phyloP scores from a whole-genome alignment of 2,797 vertebrate species.

The Calcarius lapponicus region DNA sequence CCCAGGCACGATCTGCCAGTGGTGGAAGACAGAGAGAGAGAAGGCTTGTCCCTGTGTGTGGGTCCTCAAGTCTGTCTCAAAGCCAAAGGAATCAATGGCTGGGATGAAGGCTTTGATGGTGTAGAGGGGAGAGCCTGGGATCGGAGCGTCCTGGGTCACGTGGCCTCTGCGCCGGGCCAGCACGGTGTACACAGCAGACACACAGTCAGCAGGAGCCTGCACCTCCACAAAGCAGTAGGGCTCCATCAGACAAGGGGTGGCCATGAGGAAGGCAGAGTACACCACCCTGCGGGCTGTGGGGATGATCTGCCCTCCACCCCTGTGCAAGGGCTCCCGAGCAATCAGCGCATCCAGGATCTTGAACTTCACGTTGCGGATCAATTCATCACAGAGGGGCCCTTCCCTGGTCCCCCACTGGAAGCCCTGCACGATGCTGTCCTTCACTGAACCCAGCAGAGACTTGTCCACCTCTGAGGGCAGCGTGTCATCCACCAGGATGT shows the following conservation, averaged over 20 bases:
- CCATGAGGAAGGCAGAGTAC: conserved; percentile 98
- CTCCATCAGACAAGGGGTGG: conserved; percentile 97
- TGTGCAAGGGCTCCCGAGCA: conserved; percentile 94
- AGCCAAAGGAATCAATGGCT: conserved; percentile 97
- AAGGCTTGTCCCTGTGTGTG: conserved; percentile 98
- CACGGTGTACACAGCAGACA: conserved; percentile 96
- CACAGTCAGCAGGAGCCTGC: conserved; percentile 97
- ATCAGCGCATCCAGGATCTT: conserved; percentile 99
- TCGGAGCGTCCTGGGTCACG: conserved; percentile 96
- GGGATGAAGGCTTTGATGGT: conserved; percentile 99
- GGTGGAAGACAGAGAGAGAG: conserved; percentile 95
- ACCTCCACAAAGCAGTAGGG: conserved; percentile 99
- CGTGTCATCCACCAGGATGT: conserved; percentile 96
- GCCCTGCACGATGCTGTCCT: conserved; percentile 98
- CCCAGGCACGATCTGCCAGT: conserved; percentile 99
- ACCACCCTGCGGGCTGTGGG: conserved; percentile 96
- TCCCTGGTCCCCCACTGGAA: conserved; percentile 99
- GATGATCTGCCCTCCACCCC: conserved; percentile 97
- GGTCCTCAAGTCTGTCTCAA: conserved; percentile 96
- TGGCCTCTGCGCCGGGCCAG: conserved; percentile 95
- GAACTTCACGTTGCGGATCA: conserved; percentile 98
- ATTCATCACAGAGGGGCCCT: conserved; percentile 94
- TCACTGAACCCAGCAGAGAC: conserved; percentile 94
- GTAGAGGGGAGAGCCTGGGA: conserved; percentile 96
- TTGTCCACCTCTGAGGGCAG: conserved; percentile 99